These are phyloP conservation scores for Zelleria hepariella DNA, from an alignment of 2,888 invertebrate species.

Conservation along the genomic window DNA sequence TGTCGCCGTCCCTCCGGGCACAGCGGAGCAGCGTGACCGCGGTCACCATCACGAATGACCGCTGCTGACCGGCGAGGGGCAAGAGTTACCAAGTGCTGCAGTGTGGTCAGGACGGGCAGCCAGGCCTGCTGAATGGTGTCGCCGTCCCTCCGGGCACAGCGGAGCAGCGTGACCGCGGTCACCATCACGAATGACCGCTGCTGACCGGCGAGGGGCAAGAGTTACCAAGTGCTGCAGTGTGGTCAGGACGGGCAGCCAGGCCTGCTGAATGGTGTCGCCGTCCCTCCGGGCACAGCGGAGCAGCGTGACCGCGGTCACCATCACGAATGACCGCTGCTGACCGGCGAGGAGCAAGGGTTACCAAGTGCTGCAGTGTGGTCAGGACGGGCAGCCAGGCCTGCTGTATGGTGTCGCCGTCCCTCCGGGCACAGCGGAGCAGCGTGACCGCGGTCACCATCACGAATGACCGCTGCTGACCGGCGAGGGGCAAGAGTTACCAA, in stretches of 20 bases:
- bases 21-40: constrained; percentile 91
- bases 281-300: constrained; percentile 92
- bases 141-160: constrained; percentile 92
- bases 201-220: constrained; percentile 70
- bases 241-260: constrained; percentile 96
- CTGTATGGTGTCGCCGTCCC: constrained; percentile 92
- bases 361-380: constrained; percentile 92
- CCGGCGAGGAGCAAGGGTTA: no score
- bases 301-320: constrained; percentile 95
- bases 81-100: constrained; percentile 87
- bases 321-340: constrained; percentile 86
- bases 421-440: constrained; percentile 88
- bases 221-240: constrained; percentile 88
- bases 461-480: constrained; percentile 81
- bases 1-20: constrained; percentile 92
- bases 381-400: constrained; percentile 97
- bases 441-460: constrained; percentile 98
- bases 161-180: constrained; percentile 92
- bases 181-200: constrained; percentile 92
- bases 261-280: constrained; percentile 91
- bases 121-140: constrained; percentile 93
- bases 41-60: constrained; percentile 92
- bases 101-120: constrained; percentile 95
- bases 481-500: constrained; percentile 68
- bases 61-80: constrained; percentile 77